Evolutionary conservation across 2,113 vertebrate species (phyloP), one percentile per base, ranked within the genome.

Genomic region (Platycercus adscitus): DNA sequence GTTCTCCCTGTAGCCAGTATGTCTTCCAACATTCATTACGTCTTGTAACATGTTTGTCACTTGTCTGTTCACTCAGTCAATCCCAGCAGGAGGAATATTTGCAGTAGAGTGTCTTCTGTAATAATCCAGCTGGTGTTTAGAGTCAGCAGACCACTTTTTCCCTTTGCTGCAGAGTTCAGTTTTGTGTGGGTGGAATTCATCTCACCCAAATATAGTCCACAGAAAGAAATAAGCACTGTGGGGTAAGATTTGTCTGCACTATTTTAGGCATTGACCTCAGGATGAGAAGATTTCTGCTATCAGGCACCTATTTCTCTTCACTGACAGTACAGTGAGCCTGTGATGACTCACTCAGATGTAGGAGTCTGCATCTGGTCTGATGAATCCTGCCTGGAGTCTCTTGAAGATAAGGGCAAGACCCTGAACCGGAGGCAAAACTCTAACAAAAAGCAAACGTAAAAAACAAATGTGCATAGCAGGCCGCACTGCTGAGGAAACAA

Each of bases 201-300:
- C 86, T 81, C n/a, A 71, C 43, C 60, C 89, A 96, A 76, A 92
- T 95, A 96, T 91, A 96, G 89, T 47, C 39, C 91, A 69, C 35
- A 43, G 69, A 56, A 92, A 84, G 72, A 86, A 92, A 78, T 4
- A 92, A 64, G 47, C 35, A 17, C 39, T 78, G 35, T 17, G 75
- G 94, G 80, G 25, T 81, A 84, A 89, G 60, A 84, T 60, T 52
- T 55, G 47, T 78, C 72, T 84, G 50, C 21, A 12, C 70, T 95
- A 86, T 93, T 96, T 96, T 87, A 64, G 60, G 77, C 72, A 60
- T 61, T 95, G 89, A 95, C 91, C 93, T 95, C 89, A 75, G 86
- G 56, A 87, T 68, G 65, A 71, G 53, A 89, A 92, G 41, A 78
- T 75, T 89, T 88, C 84, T 93, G 86, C 86, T 56, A 91, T 61